These are phyloP conservation scores for Drosophila borealis DNA, from an alignment of 2,888 invertebrate species.

Conservation along the genomic window DNA sequence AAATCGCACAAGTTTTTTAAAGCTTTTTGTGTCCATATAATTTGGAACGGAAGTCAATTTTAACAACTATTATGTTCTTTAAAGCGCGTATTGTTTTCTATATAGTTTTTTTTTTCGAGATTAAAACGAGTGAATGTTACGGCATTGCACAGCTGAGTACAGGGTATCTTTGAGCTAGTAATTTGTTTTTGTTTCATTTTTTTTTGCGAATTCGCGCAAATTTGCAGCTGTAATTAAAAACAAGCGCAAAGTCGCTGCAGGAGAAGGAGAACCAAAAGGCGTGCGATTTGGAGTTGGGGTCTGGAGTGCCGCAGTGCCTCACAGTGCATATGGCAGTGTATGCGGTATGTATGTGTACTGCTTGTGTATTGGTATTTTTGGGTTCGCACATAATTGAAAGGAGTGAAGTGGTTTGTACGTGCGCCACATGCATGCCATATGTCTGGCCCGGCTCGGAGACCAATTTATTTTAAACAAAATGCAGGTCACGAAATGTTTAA, in stretches of 20 bases:
- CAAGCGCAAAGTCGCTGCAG: constrained; percentile 33
- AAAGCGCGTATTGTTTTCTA: too few species aligned
- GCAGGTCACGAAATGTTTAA: constrained; percentile 79
- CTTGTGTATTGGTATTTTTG: constrained; percentile 43
- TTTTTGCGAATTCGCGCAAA: constrained; percentile 21
- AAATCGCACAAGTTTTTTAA: too few species aligned
- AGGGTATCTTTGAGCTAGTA: constrained; percentile 5
- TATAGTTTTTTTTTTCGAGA: too few species aligned
- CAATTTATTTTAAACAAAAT: constrained; percentile 80
- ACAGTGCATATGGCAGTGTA: constrained; percentile 23
- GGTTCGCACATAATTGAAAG: constrained; percentile 77
- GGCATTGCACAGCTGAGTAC: neutral
- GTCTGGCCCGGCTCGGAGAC: constrained; percentile 56
- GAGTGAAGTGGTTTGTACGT: constrained; percentile 79
- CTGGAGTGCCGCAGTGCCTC: constrained; percentile 10
- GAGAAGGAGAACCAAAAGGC: constrained; percentile 13
- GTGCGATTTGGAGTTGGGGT: constrained; percentile 13
- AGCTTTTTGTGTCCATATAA: too few species aligned
- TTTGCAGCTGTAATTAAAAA: constrained; percentile 69
- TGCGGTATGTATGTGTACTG: constrained; percentile 2
- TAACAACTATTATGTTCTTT: too few species aligned
- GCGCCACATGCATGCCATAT: constrained; percentile 79
- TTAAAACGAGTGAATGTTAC: too few species aligned
- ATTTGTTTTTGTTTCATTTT: neutral
- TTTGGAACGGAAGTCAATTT: too few species aligned